Base-by-base conservation (phyloP, 2,888 invertebrate genomes). In the Drosophila longiperda region DNA sequence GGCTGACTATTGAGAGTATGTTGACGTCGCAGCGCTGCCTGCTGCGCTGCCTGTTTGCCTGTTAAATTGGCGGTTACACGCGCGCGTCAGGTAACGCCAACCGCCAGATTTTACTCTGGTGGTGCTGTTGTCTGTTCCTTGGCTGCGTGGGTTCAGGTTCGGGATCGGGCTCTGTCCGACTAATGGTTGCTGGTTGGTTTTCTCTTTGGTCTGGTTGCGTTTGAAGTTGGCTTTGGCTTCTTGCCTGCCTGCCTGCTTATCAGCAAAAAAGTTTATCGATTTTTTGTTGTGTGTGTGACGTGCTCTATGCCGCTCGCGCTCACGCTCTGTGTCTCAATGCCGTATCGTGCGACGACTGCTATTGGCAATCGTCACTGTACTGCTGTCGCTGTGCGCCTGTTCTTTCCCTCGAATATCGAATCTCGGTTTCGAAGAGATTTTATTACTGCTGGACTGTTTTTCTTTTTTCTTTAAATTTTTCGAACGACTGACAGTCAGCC, bases 321-420 rank as follows among this genome's bases (percentile, higher is more conserved):
- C 58, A 59, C 66, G 52, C 60, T 33, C 57, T 61, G 12, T 45
- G 15, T 15, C 8, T 45, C 42, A 26, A 23, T 23, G 38, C n/a
- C 55, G 34, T 55, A 60, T 23, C 45, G 23, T 7, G 45, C 45
- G 45, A 45, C 52, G 36, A 17, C 23, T 54, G 49, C 55, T 52
- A 32, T 54, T 40, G 29, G 42, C 15, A 69, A 71, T 66, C 65
- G 66, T 81, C 62, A 66, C 40, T 70, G 61, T 65, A 59, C 55
- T 72, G 77, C 65, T 75, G 82, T 83, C 83, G 76, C 90, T 91
- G 91, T 76, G 91, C 89, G 86, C 91, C 91, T 91, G 89, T 83
- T 91, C 82, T 91, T 92, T 91, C 91, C 92, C 91, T 91, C 91
- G 92, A 91, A 91, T 91, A 92, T 91, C 91, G 91, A 91, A 91